Base-by-base conservation (phyloP, 2,797 vertebrate genomes). In the Sebastes matsubarae region DNA sequence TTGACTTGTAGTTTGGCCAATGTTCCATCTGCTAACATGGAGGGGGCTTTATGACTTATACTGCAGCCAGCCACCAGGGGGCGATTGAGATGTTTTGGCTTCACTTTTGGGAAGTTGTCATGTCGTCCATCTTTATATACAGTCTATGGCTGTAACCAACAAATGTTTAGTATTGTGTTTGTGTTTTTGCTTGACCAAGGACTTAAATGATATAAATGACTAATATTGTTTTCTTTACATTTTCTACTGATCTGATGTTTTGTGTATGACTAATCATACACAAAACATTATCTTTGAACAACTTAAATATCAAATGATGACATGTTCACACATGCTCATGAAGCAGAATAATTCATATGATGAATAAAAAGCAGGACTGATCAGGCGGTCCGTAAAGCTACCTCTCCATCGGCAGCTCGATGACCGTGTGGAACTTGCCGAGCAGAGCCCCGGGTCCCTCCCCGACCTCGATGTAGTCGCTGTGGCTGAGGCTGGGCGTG, bases 391-490 rank as follows among this genome's bases (percentile, higher is more conserved):
- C 1, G 4, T 66, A 0, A 60, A 65, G 55, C 4, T 93, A 99
- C 98, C 98, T 99, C 84, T 99, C 98, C 0, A 96, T 91, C 1
- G 98, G 98, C 6, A 99, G 97, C 71, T 99, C 98, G 59, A 99
- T 97, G 91, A 99, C 96, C 0, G 99, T 99, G 89, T 99, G 98
- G 89, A 99, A 99, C 81, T 97, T 98, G 58, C 98, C 98, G 20
- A 97, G 97, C 57, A 99, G 93, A 24, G 98, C 98, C 34, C 96
- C 97, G 9, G 98, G 98, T 2, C 98, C 98, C 88, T 99, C 98
- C 80, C 98, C 98, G 2, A 99, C 99, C 94, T 99, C 98, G 0
- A 99, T 99, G 91, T 98, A 99, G 79, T 97, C 98, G 81, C 97
- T 99, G 91, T 97, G 97, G 10, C 93, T 93, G 77, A 95, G 84